phyloP scores from a whole-genome alignment of 37 sponge, comb jelly and placozoan species.

The Halisarca cf. caerulea region DNA sequence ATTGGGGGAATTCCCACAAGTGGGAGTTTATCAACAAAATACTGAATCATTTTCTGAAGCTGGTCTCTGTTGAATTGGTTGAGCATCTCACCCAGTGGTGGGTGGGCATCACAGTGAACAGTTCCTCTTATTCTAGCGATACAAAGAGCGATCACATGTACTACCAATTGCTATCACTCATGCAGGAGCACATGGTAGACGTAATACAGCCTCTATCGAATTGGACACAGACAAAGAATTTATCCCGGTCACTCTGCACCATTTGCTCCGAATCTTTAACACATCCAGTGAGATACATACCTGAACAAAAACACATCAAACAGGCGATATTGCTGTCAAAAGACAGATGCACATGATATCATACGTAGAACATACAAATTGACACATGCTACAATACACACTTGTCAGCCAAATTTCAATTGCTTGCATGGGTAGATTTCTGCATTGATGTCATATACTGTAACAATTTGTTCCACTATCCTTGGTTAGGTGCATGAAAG shows the following conservation, averaged over 20 bases:
- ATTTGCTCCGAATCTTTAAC: not conserved
- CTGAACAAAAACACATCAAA: no score
- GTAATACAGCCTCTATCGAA: slow-evolving; percentile 6
- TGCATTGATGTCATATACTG: no score
- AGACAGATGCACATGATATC: no score
- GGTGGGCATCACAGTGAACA: not conserved
- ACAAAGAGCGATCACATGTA: not conserved
- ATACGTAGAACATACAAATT: no score
- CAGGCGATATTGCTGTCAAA: no score
- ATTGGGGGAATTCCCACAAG: not conserved
- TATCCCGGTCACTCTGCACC: no score
- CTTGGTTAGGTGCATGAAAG: no score
- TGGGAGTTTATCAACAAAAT: not conserved
- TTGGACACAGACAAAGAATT: not conserved
- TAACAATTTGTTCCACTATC: no score
- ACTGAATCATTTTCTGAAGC: not conserved
- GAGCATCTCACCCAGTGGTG: not conserved
- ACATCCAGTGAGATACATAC: not conserved
- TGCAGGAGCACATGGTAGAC: not conserved
- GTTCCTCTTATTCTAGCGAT: not conserved
- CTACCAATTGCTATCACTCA: not conserved
- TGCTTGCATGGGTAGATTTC: no score
- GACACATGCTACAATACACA: no score
- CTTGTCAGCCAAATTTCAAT: no score
- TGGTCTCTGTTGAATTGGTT: slow-evolving; percentile 1